Base-by-base conservation (phyloP, 2,113 vertebrate genomes). In the Agelaius phoeniceus region DNA sequence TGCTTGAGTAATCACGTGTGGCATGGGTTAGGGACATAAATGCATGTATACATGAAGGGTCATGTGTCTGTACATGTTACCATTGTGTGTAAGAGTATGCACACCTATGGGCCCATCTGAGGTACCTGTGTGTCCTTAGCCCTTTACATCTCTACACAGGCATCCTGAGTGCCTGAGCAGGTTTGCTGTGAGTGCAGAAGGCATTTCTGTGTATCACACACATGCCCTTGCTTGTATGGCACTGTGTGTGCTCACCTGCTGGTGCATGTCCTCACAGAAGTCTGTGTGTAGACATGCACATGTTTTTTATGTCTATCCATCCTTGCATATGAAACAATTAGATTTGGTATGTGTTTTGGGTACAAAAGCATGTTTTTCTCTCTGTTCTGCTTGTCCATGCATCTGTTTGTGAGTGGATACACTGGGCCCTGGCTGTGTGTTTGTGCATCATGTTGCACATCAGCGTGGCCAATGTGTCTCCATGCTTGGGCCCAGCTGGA, bases 61-160 rank as follows among this genome's bases (percentile, higher is more conserved):
- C 7, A 1, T 8, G 2, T 80, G 41, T 66, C 23, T 31, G 24
- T 17, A 9, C 0, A 0, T 68, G 15, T 58, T 43, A 23, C 39
- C 37, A 0, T 35, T 16, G 41, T 43, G n/a, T 44, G 49, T n/a
- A 24, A 89, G 11, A 5, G 43, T 12, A 2, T 3, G 7, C 49
- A 61, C 78, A 37, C 33, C 49, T 62, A 2, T 10, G 22, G 68
- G 57, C 49, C n/a, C 24, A 11, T 43, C 57, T 69, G 68, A 39
- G 41, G 7, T 15, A 4, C 0, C 0, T 41, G 69, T 39, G 49
- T 83, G 57, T 71, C 68, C 67, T 44, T 33, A 13, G 65, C 26
- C 37, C 30, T 71, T 37, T 7, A 6, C 0, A 0, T 57, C 71
- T 43, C 59, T 37, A 2, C 37, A 1, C 7, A 33, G 3, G 1